Base-by-base conservation (phyloP, 1,140 invertebrate species). In the Thrips palmi region DNA sequence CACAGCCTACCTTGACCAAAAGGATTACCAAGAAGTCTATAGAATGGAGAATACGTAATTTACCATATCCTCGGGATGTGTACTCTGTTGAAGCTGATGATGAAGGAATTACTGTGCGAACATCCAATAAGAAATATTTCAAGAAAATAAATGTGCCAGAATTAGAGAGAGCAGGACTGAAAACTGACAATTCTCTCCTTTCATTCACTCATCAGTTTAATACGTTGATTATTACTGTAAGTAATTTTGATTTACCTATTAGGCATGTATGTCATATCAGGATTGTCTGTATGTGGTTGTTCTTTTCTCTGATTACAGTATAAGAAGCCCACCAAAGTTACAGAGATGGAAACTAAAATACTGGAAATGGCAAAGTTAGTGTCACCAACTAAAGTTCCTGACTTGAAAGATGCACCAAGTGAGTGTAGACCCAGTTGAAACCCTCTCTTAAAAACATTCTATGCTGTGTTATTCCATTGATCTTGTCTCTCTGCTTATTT, bases 11-110 rank as follows among this genome's bases (percentile, higher is more conserved):
- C 44, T 49, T 82, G 11, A 63, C 64, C 17, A 71, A 71, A 55
- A 62, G 78, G 45, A 67, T 74, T 18, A 83, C 79, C 29, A 77
- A 71, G 61, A 66, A 64, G 17, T 69, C 67, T 39, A 56, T 85
- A 23, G 79, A 83, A 62, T 84, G 80, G 80, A 63, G 79, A 46
- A 82, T 84, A 46, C 64, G 78, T 45, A 83, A 83, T 56, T 54
- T 83, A 29, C 63, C 74, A 10, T 83, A 80, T 57, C 63, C 75
- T 0, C 59, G 73, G 43, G 65, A 73, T 43, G 65, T 68, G 0
- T 85, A 79, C 57, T 70, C 65, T 12, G 67, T 85, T 4, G 68
- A 56, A 37, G 70, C 67, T 0, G 65, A 74, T 41, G 49, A 60
- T 32, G 63, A 71, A 10, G 65, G 73, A 47, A 68, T 83, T 29